Percentiles rank a stretch among this genome's conserved stretches.
Conservation (phyloP, 1,140 invertebrate species). For the Notospermus geniculatus region DNA sequence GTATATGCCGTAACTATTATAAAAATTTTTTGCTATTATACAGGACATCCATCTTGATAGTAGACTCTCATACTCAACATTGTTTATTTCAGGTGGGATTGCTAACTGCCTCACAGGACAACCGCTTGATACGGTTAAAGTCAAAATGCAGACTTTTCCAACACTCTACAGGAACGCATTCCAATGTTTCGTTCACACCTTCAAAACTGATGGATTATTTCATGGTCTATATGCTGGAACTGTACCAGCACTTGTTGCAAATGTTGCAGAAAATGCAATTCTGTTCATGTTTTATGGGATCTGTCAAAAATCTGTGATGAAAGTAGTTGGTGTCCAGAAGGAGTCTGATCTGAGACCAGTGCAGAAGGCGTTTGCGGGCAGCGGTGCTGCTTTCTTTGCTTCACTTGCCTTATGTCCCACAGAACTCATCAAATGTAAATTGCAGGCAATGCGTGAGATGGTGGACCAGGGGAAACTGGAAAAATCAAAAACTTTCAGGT, state of each 20-base stretch:
- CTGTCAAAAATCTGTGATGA: conserved; percentile 78
- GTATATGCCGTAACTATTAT: no score
- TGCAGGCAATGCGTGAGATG: conserved; percentile 93
- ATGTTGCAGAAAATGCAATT: conserved; percentile 93
- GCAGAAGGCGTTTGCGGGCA: conserved; percentile 90
- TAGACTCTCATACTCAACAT: no score
- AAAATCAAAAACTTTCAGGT: conserved; percentile 10
- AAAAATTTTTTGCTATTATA: no score
- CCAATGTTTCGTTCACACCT: conserved; percentile 73
- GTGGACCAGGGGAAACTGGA: conserved; percentile 47
- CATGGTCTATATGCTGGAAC: conserved; percentile 87
- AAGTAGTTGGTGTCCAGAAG: conserved; percentile 47
- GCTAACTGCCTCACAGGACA: conserved; percentile 96
- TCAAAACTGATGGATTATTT: conserved; percentile 59
- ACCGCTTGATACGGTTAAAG: conserved; percentile 81
- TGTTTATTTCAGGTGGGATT: conserved; percentile 80
- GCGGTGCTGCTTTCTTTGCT: conserved; percentile 94
- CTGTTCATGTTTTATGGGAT: conserved; percentile 95
- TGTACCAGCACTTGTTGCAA: conserved; percentile 87
- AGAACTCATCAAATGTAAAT: conserved; percentile 94
- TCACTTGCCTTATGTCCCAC: conserved; percentile 95
- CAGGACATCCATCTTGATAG: no score
- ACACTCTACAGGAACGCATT: conserved; percentile 79
- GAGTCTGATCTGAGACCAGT: conserved; percentile 58
- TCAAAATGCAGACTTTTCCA: conserved; percentile 99